These are phyloP conservation scores for Plestiodon gilberti DNA, from an alignment of 2,113 vertebrate species.

Conservation along the genomic window DNA sequence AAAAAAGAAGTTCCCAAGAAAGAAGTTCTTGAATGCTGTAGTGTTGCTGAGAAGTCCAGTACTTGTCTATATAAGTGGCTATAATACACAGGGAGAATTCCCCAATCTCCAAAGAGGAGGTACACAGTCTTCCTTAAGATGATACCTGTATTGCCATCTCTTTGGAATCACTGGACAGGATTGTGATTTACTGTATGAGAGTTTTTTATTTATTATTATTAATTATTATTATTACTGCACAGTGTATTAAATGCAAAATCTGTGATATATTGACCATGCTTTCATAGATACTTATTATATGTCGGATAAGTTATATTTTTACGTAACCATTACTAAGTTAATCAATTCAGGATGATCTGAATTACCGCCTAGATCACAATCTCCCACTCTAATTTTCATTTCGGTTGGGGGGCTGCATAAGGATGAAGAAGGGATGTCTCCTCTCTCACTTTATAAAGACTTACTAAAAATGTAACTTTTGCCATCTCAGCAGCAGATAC, in stretches of 20 bases:
- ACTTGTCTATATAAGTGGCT: not conserved
- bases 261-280: not conserved
- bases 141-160: not conserved
- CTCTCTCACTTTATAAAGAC: not conserved
- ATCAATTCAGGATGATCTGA: not conserved
- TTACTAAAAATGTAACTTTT: not conserved
- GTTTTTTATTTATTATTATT: not conserved
- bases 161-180: not conserved
- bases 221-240: not conserved
- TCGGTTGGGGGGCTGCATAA: not conserved
- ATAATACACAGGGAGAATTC: not conserved
- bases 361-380: not conserved
- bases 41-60: too few relatives aligned
- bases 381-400: not conserved
- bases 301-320: too few relatives aligned
- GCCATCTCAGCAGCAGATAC: accelerated
- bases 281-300: not conserved
- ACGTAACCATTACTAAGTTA: not conserved
- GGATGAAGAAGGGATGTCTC: not conserved
- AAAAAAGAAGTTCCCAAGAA: not conserved
- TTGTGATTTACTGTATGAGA: not conserved
- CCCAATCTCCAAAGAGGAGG: too few relatives aligned
- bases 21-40: not conserved
- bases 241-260: not conserved
- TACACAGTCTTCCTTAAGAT: too few relatives aligned